Conservation (phyloP, 2,888 invertebrate genomes). For the Molorchus minor region DNA sequence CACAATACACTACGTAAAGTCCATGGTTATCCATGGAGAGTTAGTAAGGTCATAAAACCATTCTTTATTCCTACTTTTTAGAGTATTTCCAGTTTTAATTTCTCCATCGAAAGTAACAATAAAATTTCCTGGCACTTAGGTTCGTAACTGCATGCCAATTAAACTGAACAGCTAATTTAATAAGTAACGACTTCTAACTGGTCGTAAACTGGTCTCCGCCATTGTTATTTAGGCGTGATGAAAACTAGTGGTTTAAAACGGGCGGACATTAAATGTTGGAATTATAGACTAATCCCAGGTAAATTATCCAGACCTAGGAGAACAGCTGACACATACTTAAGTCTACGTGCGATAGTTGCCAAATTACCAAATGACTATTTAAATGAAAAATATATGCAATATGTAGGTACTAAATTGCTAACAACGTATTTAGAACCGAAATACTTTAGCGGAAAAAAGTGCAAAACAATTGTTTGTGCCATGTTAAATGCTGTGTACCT, state of each 20-base stretch:
- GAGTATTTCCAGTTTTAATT: too few species aligned
- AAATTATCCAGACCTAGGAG: slow-evolving; percentile 33
- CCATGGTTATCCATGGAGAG: too few species aligned
- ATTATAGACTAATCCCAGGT: slow-evolving; percentile 23
- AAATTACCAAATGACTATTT: too few species aligned
- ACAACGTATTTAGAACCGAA: too few species aligned
- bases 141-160: slow-evolving; percentile 28
- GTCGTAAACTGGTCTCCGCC: slow-evolving; percentile 34
- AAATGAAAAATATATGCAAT: too few species aligned
- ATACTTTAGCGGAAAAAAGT: too few species aligned
- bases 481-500: too few species aligned
- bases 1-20: too few species aligned
- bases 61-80: too few species aligned
- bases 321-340: slow-evolving; percentile 33
- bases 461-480: too few species aligned
- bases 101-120: background rate
- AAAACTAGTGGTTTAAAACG: slow-evolving; percentile 4
- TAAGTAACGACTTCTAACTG: slow-evolving; percentile 42
- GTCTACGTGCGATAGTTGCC: slow-evolving; percentile 36
- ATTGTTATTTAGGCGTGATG: slow-evolving; percentile 37
- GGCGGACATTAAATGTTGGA: slow-evolving; percentile 26
- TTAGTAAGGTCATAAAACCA: too few species aligned
- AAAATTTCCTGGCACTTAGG: slow-evolving; percentile 14
- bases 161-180: slow-evolving; percentile 40
- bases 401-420: too few species aligned